Percentiles rank a stretch among this genome's conserved stretches.
These are phyloP conservation scores for Atractosteus spatula DNA, from an alignment of 2,113 vertebrate genomes.

Conservation along the genomic window DNA sequence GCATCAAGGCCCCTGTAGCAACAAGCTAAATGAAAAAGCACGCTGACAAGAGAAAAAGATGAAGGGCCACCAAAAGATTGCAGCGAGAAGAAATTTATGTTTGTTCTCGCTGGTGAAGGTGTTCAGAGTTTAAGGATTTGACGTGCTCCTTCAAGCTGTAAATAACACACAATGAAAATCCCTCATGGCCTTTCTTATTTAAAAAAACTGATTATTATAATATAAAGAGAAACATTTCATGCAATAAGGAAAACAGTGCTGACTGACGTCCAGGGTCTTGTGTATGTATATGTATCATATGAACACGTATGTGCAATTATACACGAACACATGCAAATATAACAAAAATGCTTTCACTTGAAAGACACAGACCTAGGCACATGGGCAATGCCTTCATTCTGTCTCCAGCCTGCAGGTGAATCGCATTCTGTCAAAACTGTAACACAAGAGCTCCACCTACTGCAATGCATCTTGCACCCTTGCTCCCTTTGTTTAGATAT, in stretches of 20 bases:
- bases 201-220: neutral
- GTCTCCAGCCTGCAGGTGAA: conserved; percentile 56
- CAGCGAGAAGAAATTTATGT: conserved; percentile 31
- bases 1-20: conserved; percentile 70
- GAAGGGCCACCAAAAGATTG: conserved; percentile 66
- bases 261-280: neutral
- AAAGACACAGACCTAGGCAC: too few relatives aligned
- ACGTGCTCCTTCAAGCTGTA: conserved; percentile 22
- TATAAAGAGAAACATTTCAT: neutral
- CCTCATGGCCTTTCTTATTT: neutral
- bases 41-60: conserved; percentile 70
- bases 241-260: neutral
- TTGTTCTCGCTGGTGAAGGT: conserved; percentile 39
- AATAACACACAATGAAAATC: conserved; percentile 23
- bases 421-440: conserved; percentile 50
- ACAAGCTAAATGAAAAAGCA: conserved; percentile 67
- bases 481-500: conserved; percentile 36
- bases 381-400: conserved; percentile 27
- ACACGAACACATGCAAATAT: conserved; percentile 22
- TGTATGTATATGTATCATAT: neutral
- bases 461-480: conserved; percentile 46
- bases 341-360: neutral
- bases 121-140: conserved; percentile 25
- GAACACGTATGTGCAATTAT: neutral
- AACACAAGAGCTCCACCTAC: conserved; percentile 75